Conservation (phyloP, 92 coral and sea anemone genomes). For the Nematostella vectensis region DNA sequence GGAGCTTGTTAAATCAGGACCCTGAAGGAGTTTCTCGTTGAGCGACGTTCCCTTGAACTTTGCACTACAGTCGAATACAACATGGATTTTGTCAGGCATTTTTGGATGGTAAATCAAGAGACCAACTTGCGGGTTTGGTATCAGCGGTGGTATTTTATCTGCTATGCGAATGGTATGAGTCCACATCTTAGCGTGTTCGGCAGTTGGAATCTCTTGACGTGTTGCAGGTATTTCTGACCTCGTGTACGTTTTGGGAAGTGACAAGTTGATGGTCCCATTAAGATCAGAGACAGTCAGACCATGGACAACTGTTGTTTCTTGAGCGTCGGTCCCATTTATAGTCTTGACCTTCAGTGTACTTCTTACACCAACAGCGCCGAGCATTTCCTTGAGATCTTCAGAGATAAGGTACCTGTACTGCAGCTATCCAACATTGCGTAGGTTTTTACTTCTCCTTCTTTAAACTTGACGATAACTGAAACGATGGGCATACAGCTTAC, state of each 20-base stretch:
- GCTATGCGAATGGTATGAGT: conserved; percentile 16
- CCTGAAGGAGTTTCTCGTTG: too few species aligned
- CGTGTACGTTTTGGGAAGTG: conserved; percentile 18
- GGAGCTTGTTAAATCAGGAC: too few species aligned
- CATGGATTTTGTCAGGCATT: too few species aligned
- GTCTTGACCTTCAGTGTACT: conserved; percentile 29
- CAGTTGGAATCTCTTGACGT: conserved; percentile 10
- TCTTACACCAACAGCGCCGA: conserved; percentile 10
- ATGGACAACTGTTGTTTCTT: conserved; percentile 16
- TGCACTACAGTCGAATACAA: too few species aligned
- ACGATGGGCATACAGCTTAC: conserved; percentile 28
- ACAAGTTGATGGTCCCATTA: too few species aligned
- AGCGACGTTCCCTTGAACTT: too few species aligned
- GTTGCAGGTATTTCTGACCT: conserved; percentile 9
- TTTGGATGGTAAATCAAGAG: too few species aligned
- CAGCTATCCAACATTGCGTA: conserved; percentile 52
- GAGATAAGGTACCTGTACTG: conserved; percentile 33
- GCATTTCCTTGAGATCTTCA: conserved; percentile 4
- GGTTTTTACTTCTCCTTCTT: conserved; percentile 17
- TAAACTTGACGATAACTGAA: conserved; percentile 21
- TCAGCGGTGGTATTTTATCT: conserved; percentile 10
- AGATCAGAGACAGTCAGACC: conserved; percentile 26
- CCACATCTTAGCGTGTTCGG: conserved; percentile 11
- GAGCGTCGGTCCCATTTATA: conserved; percentile 22
- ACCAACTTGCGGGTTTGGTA: conserved; percentile 13